Evolutionary conservation across 2,797 vertebrate species (phyloP).

Genomic region (Lutjanus campechanus): DNA sequence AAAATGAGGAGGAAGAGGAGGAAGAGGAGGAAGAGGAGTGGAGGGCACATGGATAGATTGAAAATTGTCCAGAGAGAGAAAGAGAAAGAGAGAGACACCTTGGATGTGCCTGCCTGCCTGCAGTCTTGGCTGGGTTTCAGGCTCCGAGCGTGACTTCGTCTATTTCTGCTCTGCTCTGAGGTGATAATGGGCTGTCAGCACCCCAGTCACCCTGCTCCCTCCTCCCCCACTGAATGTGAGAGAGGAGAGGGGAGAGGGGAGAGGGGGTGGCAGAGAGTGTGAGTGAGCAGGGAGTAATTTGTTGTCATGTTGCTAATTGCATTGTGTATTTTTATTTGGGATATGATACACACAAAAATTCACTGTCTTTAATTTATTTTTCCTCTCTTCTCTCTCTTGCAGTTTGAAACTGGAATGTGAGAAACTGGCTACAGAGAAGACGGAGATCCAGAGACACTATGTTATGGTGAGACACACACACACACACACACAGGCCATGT

Average conservation of each 20-base stretch:
- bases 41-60: slow-evolving; percentile 45
- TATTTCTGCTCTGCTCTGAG: slow-evolving; percentile 82
- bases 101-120: slow-evolving; percentile 73
- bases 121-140: slow-evolving; percentile 78
- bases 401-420: slow-evolving; percentile 96
- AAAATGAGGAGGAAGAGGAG: slow-evolving; percentile 41
- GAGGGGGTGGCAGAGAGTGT: slow-evolving; percentile 15
- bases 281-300: slow-evolving; percentile 57
- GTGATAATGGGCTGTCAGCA: slow-evolving; percentile 84
- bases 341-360: slow-evolving; percentile 49
- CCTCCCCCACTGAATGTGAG: slow-evolving; percentile 39
- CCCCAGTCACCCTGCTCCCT: slow-evolving; percentile 62
- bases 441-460: slow-evolving; percentile 96
- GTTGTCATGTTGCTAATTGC: slow-evolving; percentile 69
- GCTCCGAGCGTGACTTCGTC: slow-evolving; percentile 77
- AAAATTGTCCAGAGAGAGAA: slow-evolving; percentile 59
- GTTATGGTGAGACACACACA: slow-evolving; percentile 91
- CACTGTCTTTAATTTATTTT: not conserved
- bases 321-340: slow-evolving; percentile 60
- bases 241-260: slow-evolving; percentile 35
- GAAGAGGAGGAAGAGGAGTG: slow-evolving; percentile 44
- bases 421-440: slow-evolving; percentile 95
- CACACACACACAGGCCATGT: slow-evolving; percentile 27
- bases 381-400: slow-evolving; percentile 43
- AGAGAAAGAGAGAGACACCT: slow-evolving; percentile 47